Base-by-base conservation (phyloP, 37 sponge, comb jelly and placozoan genomes). In the Aphrocallistes beatrix region DNA sequence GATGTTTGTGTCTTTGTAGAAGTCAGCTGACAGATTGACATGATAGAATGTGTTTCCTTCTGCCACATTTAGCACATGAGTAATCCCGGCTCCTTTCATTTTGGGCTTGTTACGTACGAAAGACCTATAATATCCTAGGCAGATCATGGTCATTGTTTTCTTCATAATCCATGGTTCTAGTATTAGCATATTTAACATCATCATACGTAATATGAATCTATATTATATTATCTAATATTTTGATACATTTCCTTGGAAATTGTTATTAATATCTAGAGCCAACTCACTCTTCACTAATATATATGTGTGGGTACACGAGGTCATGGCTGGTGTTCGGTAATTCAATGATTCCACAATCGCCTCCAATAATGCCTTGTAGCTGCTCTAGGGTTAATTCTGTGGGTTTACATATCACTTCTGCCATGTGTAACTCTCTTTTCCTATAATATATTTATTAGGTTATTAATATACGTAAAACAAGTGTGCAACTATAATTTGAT, bases 221-320 rank as follows among this genome's bases (percentile, higher is more conserved):
- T 42, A 6, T 6, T 42, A 42, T 42, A 13, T 42, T 42, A 13
- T 6, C 45, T 13, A 42, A 42, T 42, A 42, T 13, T 6, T 42
- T 42, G 6, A 16, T 16, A 16, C 6, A 42, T 42, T 42, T 16
- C 13, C 13, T 42, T 42, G 10, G 13, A 42, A 13, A 13, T 42
- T 42, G 6, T 42, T 6, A 42, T 42, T 13, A 13, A 42, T 42
- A 42, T 42, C 6, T 42, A 42, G 13, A 13, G 6, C 10, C 45
- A 19, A 60, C 75, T 60, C 34, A 60, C 75, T 60, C 75, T 60
- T 60, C 75, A 60, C 75, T 60, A 30, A 60, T 60, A 30, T 60
- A 60, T 32, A 60, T 60, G 34, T 60, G 10, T 19, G 75, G 75
- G n/a, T 60, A 60, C 28, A 60, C 75, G 8, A 60, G 75, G 75